Percentiles rank a stretch among this genome's conserved stretches.
phyloP scores from a whole-genome alignment of 37 sponge, comb jelly and placozoan species.

The Cliona cf. orientalis region DNA sequence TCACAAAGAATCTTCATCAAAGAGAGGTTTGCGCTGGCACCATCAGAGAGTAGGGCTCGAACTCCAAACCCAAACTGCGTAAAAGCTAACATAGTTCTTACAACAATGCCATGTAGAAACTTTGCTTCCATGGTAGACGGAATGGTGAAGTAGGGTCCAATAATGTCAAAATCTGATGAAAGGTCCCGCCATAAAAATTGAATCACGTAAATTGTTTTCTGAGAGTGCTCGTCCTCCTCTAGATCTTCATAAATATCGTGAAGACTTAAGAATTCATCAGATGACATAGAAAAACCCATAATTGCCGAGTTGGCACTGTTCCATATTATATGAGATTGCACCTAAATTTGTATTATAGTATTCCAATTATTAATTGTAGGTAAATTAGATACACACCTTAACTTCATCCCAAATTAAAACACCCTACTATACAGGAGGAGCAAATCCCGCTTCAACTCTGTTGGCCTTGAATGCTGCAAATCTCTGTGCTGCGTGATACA shows the following conservation, averaged over 20 bases:
- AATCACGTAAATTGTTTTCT: conserved; percentile 31
- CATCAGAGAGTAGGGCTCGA: conserved; percentile 40
- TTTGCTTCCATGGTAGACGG: conserved; percentile 27
- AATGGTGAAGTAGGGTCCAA: conserved; percentile 33
- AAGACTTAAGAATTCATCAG: conserved; percentile 20
- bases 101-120: conserved; percentile 17
- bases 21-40: conserved; percentile 12
- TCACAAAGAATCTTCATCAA: conserved; percentile 16
- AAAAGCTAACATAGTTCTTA: conserved; percentile 11
- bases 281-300: conserved; percentile 31
- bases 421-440: conserved; percentile 7
- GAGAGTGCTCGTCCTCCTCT: not conserved
- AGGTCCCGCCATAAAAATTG: conserved; percentile 43
- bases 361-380: too few species aligned
- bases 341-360: not conserved
- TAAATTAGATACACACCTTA: conserved; percentile 12
- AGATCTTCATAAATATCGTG: conserved; percentile 32
- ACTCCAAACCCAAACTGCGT: conserved; percentile 19
- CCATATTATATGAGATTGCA: conserved; percentile 31
- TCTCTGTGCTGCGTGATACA: not conserved
- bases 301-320: conserved; percentile 18
- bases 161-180: conserved; percentile 22
- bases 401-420: conserved; percentile 39
- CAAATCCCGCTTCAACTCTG: not conserved
- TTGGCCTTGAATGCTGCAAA: conserved; percentile 2